These are phyloP conservation scores for Zaprionus lachaisei DNA, from an alignment of 1,140 invertebrate genomes.

Conservation along the genomic window DNA sequence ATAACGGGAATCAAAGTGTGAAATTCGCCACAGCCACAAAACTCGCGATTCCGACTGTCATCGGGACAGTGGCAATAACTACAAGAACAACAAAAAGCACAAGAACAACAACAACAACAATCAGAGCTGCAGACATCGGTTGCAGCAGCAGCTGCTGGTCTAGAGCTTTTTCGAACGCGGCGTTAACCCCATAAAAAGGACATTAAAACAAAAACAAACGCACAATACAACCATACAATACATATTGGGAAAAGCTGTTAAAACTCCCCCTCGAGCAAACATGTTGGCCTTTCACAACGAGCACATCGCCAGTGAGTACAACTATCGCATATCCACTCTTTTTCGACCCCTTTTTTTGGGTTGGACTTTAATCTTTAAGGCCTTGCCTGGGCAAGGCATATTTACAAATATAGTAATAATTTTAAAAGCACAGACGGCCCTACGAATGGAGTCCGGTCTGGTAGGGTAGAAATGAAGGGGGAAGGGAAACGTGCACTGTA, in stretches of 20 bases:
- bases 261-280: constrained; percentile 40
- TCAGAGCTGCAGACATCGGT: constrained; percentile 22
- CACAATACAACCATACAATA: constrained; percentile 33
- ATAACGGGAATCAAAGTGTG: constrained; percentile 56
- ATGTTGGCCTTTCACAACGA: constrained; percentile 78
- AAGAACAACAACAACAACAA: constrained; percentile 17
- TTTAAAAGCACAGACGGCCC: constrained; percentile 63
- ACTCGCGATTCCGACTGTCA: constrained; percentile 45
- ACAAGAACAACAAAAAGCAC: constrained; percentile 24
- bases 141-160: constrained; percentile 40
- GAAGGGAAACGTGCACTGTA: background rate
- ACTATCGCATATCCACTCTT: constrained; percentile 10
- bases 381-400: constrained; percentile 24
- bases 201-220: constrained; percentile 54
- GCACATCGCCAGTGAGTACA: constrained; percentile 72
- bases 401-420: constrained; percentile 67
- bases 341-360: constrained; percentile 13
- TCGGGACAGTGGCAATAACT: constrained; percentile 26
- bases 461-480: background rate
- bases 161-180: constrained; percentile 33
- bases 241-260: constrained; percentile 52
- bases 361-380: constrained; percentile 41
- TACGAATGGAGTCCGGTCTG: constrained; percentile 12
- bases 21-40: constrained; percentile 49
- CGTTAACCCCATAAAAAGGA: constrained; percentile 51